Evolutionary conservation across 2,113 vertebrate genomes (phyloP).

Genomic region (Mesoclemmys tuberculata): DNA sequence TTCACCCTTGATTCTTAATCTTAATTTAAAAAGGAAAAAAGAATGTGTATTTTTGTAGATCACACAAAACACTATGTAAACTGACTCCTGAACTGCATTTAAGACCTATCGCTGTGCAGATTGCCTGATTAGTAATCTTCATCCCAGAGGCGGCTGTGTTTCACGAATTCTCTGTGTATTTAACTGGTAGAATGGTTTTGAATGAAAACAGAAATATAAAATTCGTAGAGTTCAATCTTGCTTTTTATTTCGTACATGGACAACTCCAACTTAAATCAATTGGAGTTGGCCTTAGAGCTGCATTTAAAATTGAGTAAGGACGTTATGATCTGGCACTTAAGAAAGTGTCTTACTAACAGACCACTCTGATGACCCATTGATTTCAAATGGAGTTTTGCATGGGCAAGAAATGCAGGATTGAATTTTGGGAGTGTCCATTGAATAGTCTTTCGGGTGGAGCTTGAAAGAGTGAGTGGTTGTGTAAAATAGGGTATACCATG

Average conservation of each 20-base stretch:
- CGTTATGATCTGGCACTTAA: neutral
- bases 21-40: neutral
- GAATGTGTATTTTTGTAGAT: neutral
- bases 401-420: neutral
- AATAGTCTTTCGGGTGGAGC: neutral
- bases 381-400: neutral
- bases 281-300: neutral
- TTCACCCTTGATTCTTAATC: neutral
- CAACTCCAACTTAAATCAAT: neutral
- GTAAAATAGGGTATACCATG: neutral
- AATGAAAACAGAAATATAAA: neutral
- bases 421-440: neutral
- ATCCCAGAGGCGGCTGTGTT: neutral
- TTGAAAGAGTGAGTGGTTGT: neutral
- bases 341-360: too few species aligned
- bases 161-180: accelerated
- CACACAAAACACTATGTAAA: neutral
- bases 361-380: neutral
- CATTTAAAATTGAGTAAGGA: neutral
- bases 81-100: neutral
- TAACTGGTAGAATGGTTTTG: neutral
- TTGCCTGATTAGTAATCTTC: neutral
- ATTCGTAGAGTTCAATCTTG: neutral
- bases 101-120: neutral
- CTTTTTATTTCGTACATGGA: neutral